These are phyloP conservation scores for Ptychobarbus kaznakovi DNA, from an alignment of 2,797 vertebrate genomes.

Conservation along the genomic window DNA sequence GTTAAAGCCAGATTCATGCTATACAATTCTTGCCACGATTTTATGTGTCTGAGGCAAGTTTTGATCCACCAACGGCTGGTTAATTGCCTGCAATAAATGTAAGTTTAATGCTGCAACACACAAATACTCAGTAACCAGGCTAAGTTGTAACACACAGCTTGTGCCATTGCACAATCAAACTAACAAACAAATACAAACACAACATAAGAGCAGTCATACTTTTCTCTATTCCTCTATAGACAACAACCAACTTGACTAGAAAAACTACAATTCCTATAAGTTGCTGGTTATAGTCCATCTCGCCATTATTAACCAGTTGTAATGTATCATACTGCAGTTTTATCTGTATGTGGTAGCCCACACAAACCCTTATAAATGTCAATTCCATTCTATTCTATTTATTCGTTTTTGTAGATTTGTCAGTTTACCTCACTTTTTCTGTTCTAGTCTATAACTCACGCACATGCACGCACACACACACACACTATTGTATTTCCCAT, in stretches of 20 bases:
- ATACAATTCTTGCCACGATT: neutral
- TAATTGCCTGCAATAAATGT: neutral
- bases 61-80: neutral
- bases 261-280: neutral
- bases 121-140: neutral
- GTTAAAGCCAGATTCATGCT: neutral
- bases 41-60: neutral
- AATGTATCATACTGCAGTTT: neutral
- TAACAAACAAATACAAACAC: neutral
- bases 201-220: neutral
- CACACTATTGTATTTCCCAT: neutral
- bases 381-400: neutral
- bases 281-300: neutral
- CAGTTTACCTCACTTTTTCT: no score
- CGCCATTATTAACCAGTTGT: neutral
- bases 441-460: neutral
- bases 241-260: neutral
- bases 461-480: no score
- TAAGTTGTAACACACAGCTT: slow-evolving; percentile 6
- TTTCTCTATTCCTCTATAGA: neutral
- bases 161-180: neutral
- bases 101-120: neutral
- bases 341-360: no score
- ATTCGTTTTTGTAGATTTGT: no score
- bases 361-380: no score